Evolutionary conservation across 2,888 invertebrate species (phyloP).

Genomic region (Diaprepes abbreviatus): DNA sequence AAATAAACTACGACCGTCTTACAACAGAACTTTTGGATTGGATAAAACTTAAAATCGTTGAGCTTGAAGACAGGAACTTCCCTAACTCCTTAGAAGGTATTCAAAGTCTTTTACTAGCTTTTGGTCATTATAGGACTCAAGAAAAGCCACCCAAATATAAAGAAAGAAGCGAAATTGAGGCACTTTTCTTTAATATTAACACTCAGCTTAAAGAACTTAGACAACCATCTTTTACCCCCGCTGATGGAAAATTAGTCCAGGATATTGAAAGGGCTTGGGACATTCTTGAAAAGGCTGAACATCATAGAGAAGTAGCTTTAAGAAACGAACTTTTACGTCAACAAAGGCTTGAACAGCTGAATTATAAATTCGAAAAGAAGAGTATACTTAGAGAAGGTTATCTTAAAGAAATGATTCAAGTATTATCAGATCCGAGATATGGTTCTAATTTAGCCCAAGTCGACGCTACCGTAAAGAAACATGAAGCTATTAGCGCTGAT

Average conservation of each 20-base stretch:
- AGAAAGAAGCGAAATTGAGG: constrained; percentile 97
- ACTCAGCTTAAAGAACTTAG: constrained; percentile 95
- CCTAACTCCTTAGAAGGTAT: constrained; percentile 97
- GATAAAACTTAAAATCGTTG: constrained; percentile 88
- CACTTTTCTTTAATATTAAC: constrained; percentile 95
- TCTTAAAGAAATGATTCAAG: constrained; percentile 97
- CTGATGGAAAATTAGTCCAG: constrained; percentile 92
- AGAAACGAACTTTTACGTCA: constrained; percentile 92
- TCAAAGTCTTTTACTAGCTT: constrained; percentile 87
- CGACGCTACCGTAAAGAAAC: constrained; percentile 97
- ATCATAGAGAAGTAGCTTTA: constrained; percentile 92
- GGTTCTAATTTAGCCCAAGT: constrained; percentile 92
- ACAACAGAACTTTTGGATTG: constrained; percentile 91
- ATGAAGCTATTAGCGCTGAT: constrained; percentile 97
- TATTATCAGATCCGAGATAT: constrained; percentile 92
- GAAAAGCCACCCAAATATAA: constrained; percentile 99
- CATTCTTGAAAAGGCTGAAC: constrained; percentile 92
- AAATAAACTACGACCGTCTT: constrained; percentile 88
- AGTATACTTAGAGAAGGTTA: constrained; percentile 95
- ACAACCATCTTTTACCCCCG: constrained; percentile 87
- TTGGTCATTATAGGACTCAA: constrained; percentile 95
- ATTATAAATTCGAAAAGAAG: constrained; percentile 96
- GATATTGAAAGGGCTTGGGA: constrained; percentile 98
- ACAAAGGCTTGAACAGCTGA: constrained; percentile 93
- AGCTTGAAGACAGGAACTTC: constrained; percentile 87